Base-by-base conservation (phyloP, 2,888 invertebrate species). In the Ornithoptera alexandrae region DNA sequence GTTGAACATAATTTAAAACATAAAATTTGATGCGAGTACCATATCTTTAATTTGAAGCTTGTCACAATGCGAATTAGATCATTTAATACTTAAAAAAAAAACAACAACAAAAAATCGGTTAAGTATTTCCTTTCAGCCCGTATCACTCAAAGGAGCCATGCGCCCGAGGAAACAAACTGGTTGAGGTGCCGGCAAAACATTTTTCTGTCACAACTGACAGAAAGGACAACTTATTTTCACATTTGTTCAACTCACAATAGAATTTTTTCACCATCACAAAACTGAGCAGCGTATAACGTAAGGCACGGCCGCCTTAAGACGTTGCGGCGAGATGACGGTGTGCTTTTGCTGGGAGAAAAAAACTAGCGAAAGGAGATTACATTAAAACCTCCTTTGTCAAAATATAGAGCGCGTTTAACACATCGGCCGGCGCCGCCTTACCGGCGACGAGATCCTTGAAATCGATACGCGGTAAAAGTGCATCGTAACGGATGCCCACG, bases 321-420 rank as follows among this genome's bases (percentile, higher is more conserved):
- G 73, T 72, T 71, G 61, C 74, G 78, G 74, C 74, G 71, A 74
- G 71, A 78, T 77, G 79, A 78, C 75, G 78, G 71, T 74, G 75
- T 71, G 73, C 76, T 72, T 78, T 79, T 75, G 77, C 75, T 75
- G 68, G 56, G 60, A 73, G 74, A 68, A 72, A 76, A 76, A 75
- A 75, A 80, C 78, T 78, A 76, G 72, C 66, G 53, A 59, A 79
- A 82, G 81, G 74, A 79, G 85, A 84, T 84, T 84, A 83, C 67
- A 79, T 74, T 78, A 81, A 84, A 84, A 84, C 83, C 82, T 83
- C 82, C 77, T 85, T 88, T 86, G 86, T 87, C 84, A 84, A 81
- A 86, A 86, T 82, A 85, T 76, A 74, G 78, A 79, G 72, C 79
- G 81, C 81, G 75, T 85, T 88, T 88, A 85, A 88, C 88, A 87